These are phyloP conservation scores for Saccopteryx bilineata DNA, from an alignment of 2,113 vertebrate species.

Conservation along the genomic window DNA sequence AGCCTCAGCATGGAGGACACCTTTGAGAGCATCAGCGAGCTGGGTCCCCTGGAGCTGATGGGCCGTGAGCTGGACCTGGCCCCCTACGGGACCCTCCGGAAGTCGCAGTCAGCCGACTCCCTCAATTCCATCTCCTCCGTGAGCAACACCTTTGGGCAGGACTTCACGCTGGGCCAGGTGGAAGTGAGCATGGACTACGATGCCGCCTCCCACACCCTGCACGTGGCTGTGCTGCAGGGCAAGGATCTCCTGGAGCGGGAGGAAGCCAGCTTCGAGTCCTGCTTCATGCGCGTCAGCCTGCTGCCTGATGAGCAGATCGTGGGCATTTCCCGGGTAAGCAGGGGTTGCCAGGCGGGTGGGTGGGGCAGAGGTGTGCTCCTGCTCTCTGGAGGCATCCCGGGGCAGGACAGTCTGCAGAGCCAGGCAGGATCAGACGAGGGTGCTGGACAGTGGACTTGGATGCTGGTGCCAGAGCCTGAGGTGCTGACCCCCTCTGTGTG, in stretches of 20 bases:
- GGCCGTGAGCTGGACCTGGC: constrained; percentile 93
- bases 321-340: constrained; percentile 94
- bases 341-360: rapidly evolving
- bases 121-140: constrained; percentile 98
- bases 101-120: constrained; percentile 95
- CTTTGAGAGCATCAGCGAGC: constrained; percentile 93
- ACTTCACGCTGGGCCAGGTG: constrained; percentile 96
- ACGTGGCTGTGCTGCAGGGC: constrained; percentile 95
- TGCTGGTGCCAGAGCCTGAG: not conserved
- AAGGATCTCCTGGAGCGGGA: constrained; percentile 98
- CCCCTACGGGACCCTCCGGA: constrained; percentile 89
- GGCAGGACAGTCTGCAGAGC: not conserved
- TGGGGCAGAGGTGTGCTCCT: rapidly evolving
- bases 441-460: not conserved
- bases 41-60: constrained; percentile 97
- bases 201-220: constrained; percentile 85
- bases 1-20: constrained; percentile 93
- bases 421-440: not conserved
- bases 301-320: constrained; percentile 95
- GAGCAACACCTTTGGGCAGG: constrained; percentile 97
- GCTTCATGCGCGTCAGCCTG: constrained; percentile 95
- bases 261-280: constrained; percentile 94
- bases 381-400: not conserved
- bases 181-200: constrained; percentile 96
- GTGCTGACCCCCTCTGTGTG: rapidly evolving